phyloP scores from a whole-genome alignment of 2,113 vertebrate species.

The Rhipidura dahli region DNA sequence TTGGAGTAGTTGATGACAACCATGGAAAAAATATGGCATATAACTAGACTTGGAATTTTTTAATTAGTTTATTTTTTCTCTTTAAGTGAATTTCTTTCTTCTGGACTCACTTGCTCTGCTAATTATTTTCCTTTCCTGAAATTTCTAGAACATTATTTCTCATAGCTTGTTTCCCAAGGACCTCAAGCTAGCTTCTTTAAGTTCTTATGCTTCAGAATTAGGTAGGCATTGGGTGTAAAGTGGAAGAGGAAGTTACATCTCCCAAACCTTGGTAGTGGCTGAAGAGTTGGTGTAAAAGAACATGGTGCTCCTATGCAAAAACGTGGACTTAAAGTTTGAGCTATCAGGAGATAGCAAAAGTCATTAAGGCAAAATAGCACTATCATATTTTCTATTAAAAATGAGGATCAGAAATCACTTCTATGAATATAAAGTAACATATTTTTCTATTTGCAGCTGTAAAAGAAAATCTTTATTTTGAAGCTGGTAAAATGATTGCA shows the following conservation, averaged over 20 bases:
- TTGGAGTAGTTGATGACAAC: neutral
- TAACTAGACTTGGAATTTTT: neutral
- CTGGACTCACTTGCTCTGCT: neutral
- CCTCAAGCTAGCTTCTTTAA: neutral
- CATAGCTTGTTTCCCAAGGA: neutral
- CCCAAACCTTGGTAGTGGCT: neutral
- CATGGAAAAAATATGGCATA: neutral
- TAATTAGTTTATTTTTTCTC: neutral
- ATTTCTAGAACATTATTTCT: neutral
- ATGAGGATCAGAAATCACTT: neutral
- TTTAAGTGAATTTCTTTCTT: neutral
- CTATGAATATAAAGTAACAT: neutral
- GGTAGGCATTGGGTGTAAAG: neutral
- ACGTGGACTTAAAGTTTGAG: neutral
- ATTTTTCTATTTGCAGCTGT: constrained; percentile 67
- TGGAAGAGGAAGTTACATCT: neutral
- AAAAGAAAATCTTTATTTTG: constrained; percentile 78
- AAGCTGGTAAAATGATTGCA: constrained; percentile 81
- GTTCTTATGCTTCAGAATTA: neutral
- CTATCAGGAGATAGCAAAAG: neutral
- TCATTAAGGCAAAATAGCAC: neutral
- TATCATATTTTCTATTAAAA: neutral
- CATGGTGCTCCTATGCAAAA: neutral
- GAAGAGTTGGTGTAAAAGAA: neutral
- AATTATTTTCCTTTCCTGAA: neutral